phyloP scores from a whole-genome alignment of 2,113 vertebrate species.

The Cyrtonyx montezumae region DNA sequence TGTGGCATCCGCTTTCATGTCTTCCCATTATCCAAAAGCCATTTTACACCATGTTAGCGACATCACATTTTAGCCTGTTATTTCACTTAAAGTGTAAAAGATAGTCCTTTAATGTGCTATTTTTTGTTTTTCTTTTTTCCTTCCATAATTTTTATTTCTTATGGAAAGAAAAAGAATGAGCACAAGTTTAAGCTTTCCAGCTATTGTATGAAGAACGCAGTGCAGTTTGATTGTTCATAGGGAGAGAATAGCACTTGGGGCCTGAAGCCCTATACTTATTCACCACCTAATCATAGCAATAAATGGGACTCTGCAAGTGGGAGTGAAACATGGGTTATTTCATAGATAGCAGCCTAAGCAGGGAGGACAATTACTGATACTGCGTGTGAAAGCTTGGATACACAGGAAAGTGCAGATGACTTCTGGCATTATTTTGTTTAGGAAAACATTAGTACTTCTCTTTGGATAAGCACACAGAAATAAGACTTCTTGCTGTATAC shows the following conservation, averaged over 20 bases:
- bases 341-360: background rate
- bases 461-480: background rate
- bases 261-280: slow-evolving; percentile 2
- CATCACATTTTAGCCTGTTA: slow-evolving; percentile 16
- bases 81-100: background rate
- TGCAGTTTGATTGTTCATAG: slow-evolving; percentile 18
- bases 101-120: background rate
- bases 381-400: background rate
- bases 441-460: background rate
- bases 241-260: background rate
- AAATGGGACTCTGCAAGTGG: slow-evolving; percentile 7
- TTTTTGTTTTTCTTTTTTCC: background rate
- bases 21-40: slow-evolving; percentile 38
- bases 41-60: background rate
- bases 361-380: background rate
- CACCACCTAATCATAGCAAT: background rate
- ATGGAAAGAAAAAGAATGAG: background rate
- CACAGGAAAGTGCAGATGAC: background rate
- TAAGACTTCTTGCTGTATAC: background rate
- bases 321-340: slow-evolving; percentile 30
- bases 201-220: background rate
- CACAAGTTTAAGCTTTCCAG: background rate
- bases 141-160: slow-evolving; percentile 32
- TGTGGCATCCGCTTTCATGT: background rate
- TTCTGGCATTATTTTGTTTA: background rate